Evolutionary conservation across 2,113 vertebrate species (phyloP), one percentile per base, ranked within the genome.

Genomic region (Oncorhynchus gorbuscha): DNA sequence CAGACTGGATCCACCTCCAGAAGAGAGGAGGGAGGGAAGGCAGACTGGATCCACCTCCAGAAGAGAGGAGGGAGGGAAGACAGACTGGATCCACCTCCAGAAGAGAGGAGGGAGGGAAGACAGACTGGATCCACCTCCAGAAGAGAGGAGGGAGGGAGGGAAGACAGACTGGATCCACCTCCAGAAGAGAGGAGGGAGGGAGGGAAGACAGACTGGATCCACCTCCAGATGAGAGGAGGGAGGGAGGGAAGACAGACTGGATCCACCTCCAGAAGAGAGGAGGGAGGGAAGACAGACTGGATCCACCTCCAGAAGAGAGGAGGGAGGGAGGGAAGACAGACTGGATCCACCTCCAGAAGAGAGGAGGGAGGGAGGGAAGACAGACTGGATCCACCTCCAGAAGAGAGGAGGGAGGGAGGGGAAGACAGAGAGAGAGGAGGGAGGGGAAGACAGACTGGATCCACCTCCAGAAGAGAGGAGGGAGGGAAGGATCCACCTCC

Each of bases 31-130:
- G 48, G 48, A 51, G 13, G 11, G n/a, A n/a, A n/a, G n/a, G n/a
- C 81, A 66, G 88, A 86, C 88, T 76, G 90, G 89, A 67, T 87
- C 86, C 86, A 83, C 85, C 85, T 75, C 76, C 79, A 72, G 83
- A 86, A 79, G 74, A 5, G 32, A 32, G 3, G 30, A 26, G 26
- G 80, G 35, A 80, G 79, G 28, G n/a, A 3, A 28, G 28, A 1
- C 81, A 66, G 88, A 86, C 88, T 77, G 90, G 89, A 67, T 87
- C 86, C 86, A 83, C 85, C 85, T 75, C 76, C 79, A 72, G 83
- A 86, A 79, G 72, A 5, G 32, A 32, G 26, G 26, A 26, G 26
- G 26, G n/a, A n/a, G n/a, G n/a, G 26, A 26, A 1, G 1, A 26
- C 26, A 26, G 26, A 1, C 26, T 26, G 30, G 30, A 32, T 32